Conservation (phyloP, 1,140 invertebrate genomes). For the Helicoverpa armigera region DNA sequence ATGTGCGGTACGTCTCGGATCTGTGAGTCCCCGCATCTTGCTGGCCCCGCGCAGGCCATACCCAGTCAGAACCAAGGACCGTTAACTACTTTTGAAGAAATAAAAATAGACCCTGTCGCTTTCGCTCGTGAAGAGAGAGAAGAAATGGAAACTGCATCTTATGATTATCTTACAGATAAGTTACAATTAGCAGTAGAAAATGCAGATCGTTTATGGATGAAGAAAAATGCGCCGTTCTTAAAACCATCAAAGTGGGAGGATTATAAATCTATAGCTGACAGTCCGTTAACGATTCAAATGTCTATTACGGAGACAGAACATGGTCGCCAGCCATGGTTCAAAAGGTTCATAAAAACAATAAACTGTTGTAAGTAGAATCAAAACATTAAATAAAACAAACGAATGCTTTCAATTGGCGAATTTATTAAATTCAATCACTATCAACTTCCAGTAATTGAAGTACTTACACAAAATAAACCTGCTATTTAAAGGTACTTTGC, state of each 20-base stretch:
- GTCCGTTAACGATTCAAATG: slow-evolving; percentile 63
- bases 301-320: slow-evolving; percentile 60
- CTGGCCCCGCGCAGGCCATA: too few relatives aligned
- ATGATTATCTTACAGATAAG: slow-evolving; percentile 50
- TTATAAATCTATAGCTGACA: slow-evolving; percentile 58
- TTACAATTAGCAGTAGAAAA: slow-evolving; percentile 16
- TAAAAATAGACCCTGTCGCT: slow-evolving; percentile 30
- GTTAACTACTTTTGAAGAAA: slow-evolving; percentile 58
- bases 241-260: slow-evolving; percentile 61
- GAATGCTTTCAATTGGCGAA: slow-evolving; percentile 75
- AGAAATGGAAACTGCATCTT: slow-evolving; percentile 46
- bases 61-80: slow-evolving; percentile 37
- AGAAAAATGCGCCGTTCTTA: slow-evolving; percentile 57
- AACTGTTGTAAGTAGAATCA: slow-evolving; percentile 68
- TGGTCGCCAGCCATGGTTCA: slow-evolving; percentile 64
- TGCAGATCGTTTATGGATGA: slow-evolving; percentile 52
- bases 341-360: slow-evolving; percentile 64
- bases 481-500: slow-evolving; percentile 76
- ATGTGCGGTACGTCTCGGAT: background rate
- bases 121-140: slow-evolving; percentile 59
- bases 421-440: slow-evolving; percentile 86
- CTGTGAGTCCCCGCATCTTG: background rate
- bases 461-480: slow-evolving; percentile 80
- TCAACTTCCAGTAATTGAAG: slow-evolving; percentile 83
- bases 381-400: slow-evolving; percentile 66